These are phyloP conservation scores for Nymphalis c-album DNA, from an alignment of 2,888 invertebrate species.

Conservation along the genomic window DNA sequence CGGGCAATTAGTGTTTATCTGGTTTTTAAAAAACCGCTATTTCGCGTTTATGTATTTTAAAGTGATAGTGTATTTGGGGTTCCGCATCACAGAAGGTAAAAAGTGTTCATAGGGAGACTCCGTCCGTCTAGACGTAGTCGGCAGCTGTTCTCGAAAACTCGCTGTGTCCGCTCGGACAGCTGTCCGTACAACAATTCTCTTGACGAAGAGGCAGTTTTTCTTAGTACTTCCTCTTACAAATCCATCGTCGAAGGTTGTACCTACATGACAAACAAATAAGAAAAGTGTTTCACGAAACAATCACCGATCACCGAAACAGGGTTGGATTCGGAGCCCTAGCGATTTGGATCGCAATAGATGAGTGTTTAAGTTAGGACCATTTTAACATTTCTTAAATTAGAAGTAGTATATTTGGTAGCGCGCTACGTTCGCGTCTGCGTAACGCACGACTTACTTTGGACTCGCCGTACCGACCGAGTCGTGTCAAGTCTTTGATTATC, in stretches of 20 bases:
- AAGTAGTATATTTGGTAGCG: neutral
- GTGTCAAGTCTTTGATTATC: neutral
- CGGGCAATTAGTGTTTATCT: neutral
- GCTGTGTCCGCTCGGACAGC: neutral
- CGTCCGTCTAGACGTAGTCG: slow-evolving; percentile 2
- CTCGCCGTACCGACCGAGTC: no score
- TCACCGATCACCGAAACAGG: slow-evolving; percentile 1
- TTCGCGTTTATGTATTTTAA: neutral
- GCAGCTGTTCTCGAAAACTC: neutral
- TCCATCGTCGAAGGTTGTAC: neutral
- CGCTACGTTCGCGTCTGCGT: neutral
- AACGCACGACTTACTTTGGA: no score
- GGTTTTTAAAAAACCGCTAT: slow-evolving; percentile 10
- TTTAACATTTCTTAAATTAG: neutral
- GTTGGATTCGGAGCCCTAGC: slow-evolving; percentile 3
- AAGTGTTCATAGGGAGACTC: slow-evolving; percentile 1
- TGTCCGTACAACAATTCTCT: no score
- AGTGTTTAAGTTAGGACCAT: neutral
- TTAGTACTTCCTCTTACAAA: no score
- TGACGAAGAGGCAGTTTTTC: no score
- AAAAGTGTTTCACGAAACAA: neutral
- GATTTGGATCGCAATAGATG: neutral
- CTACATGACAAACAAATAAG: neutral
- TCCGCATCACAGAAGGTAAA: slow-evolving; percentile 4
- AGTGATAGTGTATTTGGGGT: neutral